Conservation (phyloP, 2,888 invertebrate species). For the Apotomis betuletana region DNA sequence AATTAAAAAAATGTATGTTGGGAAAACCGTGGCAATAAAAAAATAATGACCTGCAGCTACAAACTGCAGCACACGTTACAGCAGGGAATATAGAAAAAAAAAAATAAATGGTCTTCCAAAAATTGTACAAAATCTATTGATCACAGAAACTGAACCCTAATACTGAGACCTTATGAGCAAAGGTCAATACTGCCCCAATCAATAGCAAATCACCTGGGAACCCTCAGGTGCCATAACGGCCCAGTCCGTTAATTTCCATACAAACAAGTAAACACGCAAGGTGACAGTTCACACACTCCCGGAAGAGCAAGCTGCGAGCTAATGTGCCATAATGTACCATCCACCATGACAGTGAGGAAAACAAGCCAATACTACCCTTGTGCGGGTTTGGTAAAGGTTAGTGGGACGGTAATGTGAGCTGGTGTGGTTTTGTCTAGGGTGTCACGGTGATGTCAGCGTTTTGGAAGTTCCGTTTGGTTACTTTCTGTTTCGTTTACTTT, state of each 20-base stretch:
- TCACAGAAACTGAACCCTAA: no score
- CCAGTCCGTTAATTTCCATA: constrained; percentile 68
- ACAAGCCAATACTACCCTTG: neutral
- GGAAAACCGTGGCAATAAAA: no score
- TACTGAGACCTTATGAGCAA: no score
- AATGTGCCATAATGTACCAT: constrained; percentile 42
- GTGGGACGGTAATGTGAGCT: neutral
- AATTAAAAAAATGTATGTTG: no score
- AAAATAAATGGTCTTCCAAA: no score
- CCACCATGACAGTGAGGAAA: neutral
- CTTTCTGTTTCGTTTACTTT: constrained; percentile 23
- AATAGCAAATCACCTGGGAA: constrained; percentile 25
- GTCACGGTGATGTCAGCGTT: constrained; percentile 61
- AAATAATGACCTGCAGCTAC: no score
- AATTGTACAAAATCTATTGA: no score
- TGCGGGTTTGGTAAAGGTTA: neutral
- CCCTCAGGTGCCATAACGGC: constrained; percentile 44
- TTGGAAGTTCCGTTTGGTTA: constrained; percentile 69
- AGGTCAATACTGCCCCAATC: no score
- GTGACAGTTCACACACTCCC: constrained; percentile 75
- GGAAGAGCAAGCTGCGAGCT: constrained; percentile 76
- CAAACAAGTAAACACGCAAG: constrained; percentile 62
- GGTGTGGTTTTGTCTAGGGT: constrained; percentile 47
- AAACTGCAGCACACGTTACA: no score
- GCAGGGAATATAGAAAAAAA: no score